A percentile compares a stretch with the other conserved stretches of the same genome.
Conservation (phyloP, 2,113 vertebrate species). For the Sturnus vulgaris region DNA sequence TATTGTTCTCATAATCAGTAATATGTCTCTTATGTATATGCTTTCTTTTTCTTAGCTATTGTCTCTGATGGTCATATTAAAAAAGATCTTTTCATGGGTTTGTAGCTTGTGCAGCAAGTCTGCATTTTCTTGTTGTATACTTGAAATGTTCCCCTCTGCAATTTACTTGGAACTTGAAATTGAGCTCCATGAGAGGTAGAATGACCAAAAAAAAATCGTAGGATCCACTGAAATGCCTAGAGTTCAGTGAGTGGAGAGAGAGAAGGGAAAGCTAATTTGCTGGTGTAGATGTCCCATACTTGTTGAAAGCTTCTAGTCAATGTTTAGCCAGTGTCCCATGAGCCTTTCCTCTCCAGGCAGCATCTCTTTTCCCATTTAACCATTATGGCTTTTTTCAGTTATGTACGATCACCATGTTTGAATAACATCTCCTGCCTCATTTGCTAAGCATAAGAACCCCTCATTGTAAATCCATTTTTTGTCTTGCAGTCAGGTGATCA, state of each 20-base stretch:
- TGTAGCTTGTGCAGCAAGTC: slow-evolving; percentile 27
- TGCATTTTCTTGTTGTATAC: slow-evolving; percentile 46
- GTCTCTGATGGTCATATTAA: slow-evolving; percentile 68
- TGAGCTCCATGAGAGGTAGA: slow-evolving; percentile 32
- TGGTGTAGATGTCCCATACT: neutral
- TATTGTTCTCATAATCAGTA: slow-evolving; percentile 74
- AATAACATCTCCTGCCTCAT: neutral
- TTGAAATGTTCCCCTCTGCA: slow-evolving; percentile 37
- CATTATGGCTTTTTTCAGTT: neutral
- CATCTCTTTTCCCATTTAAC: neutral
- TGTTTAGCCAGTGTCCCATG: neutral
- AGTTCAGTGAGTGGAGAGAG: neutral
- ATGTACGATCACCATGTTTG: neutral
- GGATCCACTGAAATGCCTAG: neutral
- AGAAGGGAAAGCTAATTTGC: neutral
- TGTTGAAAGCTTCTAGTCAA: neutral
- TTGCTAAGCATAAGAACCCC: neutral
- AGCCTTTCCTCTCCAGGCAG: neutral
- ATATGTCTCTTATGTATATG: slow-evolving; percentile 65
- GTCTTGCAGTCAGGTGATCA: neutral
- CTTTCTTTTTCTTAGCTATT: slow-evolving; percentile 53
- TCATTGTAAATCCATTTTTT: neutral
- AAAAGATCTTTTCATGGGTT: slow-evolving; percentile 60
- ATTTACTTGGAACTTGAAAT: slow-evolving; percentile 33
- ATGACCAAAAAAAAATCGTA: slow-evolving; percentile 8